phyloP scores from a whole-genome alignment of 2,888 invertebrate species.

The Chalcis sispes region DNA sequence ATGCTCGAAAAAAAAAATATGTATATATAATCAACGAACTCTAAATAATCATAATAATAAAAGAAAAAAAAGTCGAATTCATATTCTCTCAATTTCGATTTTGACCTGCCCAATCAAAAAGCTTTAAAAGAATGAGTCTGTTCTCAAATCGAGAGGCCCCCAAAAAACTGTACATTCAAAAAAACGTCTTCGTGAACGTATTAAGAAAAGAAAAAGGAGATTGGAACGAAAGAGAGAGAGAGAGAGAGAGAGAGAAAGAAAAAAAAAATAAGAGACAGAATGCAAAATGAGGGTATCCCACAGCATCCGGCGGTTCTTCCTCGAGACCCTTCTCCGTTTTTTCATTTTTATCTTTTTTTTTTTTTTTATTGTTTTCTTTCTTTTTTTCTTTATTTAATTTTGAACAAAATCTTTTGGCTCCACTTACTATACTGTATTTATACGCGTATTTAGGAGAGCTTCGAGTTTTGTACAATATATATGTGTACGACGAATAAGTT shows the following conservation, averaged over 20 bases:
- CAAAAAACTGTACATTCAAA: conserved; percentile 22
- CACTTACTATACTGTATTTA: neutral
- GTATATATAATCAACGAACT: neutral
- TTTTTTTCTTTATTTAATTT: too few relatives aligned
- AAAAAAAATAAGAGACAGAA: conserved; percentile 44
- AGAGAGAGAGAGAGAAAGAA: neutral
- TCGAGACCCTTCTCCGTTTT: conserved; percentile 30
- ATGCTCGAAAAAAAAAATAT: too few relatives aligned
- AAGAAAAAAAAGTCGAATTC: neutral
- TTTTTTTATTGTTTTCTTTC: neutral
- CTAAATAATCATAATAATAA: neutral
- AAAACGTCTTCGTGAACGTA: conserved; percentile 14
- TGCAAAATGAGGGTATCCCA: conserved; percentile 49
- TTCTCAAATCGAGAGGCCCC: conserved; percentile 9
- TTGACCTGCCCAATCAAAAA: conserved; percentile 18
- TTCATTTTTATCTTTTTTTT: neutral
- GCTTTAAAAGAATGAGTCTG: neutral
- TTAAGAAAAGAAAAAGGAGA: too few relatives aligned
- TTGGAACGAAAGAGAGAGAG: neutral
- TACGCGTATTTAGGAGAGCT: too few relatives aligned
- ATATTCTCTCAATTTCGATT: neutral
- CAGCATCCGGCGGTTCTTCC: conserved; percentile 48
- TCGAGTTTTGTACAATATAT: too few relatives aligned
- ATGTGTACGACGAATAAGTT: too few relatives aligned
- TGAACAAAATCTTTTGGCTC: conserved; percentile 19